Percentiles rank a stretch among this genome's conserved stretches.
These are phyloP conservation scores for Mesorhabditis spiculigera DNA, from an alignment of 2,888 invertebrate genomes.

Conservation along the genomic window DNA sequence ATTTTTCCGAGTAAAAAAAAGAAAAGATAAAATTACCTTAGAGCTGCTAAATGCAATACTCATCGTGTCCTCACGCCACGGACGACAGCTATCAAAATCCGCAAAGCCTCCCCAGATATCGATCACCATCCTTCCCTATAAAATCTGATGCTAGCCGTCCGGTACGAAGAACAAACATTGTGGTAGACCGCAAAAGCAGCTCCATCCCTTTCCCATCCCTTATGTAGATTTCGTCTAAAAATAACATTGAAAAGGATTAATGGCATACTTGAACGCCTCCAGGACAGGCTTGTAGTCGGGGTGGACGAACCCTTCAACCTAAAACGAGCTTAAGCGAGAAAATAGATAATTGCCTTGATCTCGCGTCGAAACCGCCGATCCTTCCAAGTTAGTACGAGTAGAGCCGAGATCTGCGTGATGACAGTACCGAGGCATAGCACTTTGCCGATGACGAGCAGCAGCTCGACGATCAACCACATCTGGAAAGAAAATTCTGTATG, in stretches of 20 bases:
- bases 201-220: conserved; percentile 55
- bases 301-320: conserved; percentile 10
- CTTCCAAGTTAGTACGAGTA: neutral
- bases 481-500: neutral
- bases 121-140: conserved; percentile 49
- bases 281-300: conserved; percentile 14
- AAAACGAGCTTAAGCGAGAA: neutral
- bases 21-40: conserved; percentile 17
- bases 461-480: neutral
- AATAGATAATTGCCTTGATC: conserved; percentile 3
- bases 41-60: conserved; percentile 43
- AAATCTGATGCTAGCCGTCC: neutral
- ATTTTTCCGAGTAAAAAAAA: too few species aligned
- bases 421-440: neutral
- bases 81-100: conserved; percentile 31
- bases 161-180: conserved; percentile 20
- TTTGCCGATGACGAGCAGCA: neutral
- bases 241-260: neutral
- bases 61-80: conserved; percentile 46
- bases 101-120: conserved; percentile 63
- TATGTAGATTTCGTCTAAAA: conserved; percentile 42
- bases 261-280: conserved; percentile 13
- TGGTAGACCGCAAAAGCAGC: conserved; percentile 60
- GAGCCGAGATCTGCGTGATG: neutral
- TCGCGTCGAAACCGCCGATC: neutral